Percentiles rank a stretch among this genome's conserved stretches.
Evolutionary conservation across 1,140 invertebrate genomes (phyloP).

Genomic region (Monochamus saltuarius): DNA sequence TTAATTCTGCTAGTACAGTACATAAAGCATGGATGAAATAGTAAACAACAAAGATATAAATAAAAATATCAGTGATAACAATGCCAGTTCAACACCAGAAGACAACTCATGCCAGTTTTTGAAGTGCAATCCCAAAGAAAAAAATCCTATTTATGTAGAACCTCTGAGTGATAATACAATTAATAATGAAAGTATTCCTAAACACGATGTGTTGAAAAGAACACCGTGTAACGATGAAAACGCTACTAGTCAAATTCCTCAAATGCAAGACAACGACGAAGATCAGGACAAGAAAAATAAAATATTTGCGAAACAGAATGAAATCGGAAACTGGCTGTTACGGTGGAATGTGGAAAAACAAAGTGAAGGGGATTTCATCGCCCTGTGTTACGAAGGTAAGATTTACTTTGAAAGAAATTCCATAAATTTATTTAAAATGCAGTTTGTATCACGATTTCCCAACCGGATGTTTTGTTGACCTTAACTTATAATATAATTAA

Average conservation of each 20-base stretch:
- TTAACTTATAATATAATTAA: conserved; percentile 2
- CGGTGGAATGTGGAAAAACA: conserved; percentile 36
- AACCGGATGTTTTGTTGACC: conserved; percentile 14
- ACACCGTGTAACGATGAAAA: conserved; percentile 14
- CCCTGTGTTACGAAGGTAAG: conserved; percentile 42
- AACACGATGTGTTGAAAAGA: conserved; percentile 17
- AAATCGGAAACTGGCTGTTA: conserved; percentile 37
- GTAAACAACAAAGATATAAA: neutral
- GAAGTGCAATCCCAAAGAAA: conserved; percentile 33
- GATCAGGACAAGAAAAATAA: conserved; percentile 22
- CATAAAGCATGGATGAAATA: conserved; percentile 21
- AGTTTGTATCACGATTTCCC: conserved; percentile 2
- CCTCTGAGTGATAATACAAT: conserved; percentile 7
- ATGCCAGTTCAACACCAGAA: conserved; percentile 14
- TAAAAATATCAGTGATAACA: conserved; percentile 19
- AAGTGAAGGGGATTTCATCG: conserved; percentile 43
- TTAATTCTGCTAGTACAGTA: neutral
- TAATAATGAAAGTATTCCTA: neutral
- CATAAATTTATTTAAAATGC: conserved; percentile 8
- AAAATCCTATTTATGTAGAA: conserved; percentile 13
- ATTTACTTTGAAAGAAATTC: conserved; percentile 2
- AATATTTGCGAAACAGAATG: conserved; percentile 32
- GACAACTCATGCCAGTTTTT: conserved; percentile 30
- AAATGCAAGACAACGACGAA: conserved; percentile 11
- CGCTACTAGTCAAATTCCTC: conserved; percentile 5